Percentiles rank a stretch among this genome's conserved stretches.
Conservation (phyloP, 2,888 invertebrate species). For the Xylota segnis region DNA sequence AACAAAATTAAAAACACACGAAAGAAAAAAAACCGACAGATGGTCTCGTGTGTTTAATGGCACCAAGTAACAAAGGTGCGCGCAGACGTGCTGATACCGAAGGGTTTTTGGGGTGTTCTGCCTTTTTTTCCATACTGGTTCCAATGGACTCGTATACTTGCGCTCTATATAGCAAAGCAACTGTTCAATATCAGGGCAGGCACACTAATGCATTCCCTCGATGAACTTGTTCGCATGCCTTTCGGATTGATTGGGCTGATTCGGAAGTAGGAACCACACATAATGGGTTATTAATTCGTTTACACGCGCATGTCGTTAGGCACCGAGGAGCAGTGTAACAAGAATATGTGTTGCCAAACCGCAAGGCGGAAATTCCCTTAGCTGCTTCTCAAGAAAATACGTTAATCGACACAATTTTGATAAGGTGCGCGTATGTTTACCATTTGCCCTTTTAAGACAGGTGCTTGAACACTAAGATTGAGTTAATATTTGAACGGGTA, state of each 20-base stretch:
- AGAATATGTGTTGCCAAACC: constrained; percentile 30
- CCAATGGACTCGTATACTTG: constrained; percentile 2
- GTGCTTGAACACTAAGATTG: neutral
- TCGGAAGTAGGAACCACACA: constrained; percentile 71
- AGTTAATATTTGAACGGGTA: no score
- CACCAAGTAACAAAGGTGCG: constrained; percentile 67
- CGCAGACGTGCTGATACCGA: constrained; percentile 49
- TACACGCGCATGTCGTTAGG: constrained; percentile 64
- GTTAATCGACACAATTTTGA: neutral
- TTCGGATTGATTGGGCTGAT: constrained; percentile 55
- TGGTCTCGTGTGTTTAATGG: constrained; percentile 70
- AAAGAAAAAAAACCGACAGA: constrained; percentile 70
- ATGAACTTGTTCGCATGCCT: constrained; percentile 64
- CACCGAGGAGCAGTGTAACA: constrained; percentile 21
- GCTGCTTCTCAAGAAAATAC: neutral
- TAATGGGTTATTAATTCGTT: constrained; percentile 66
- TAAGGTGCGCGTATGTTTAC: neutral
- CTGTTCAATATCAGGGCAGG: constrained; percentile 26
- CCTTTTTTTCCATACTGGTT: constrained; percentile 28
- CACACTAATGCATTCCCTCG: constrained; percentile 24
- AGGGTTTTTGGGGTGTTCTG: constrained; percentile 34
- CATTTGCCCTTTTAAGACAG: neutral
- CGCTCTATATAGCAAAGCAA: constrained; percentile 4
- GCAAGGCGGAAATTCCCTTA: constrained; percentile 26
- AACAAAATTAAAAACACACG: constrained; percentile 58